These are phyloP conservation scores for Sarcophaga carnaria DNA, from an alignment of 2,888 invertebrate species.

Conservation along the genomic window DNA sequence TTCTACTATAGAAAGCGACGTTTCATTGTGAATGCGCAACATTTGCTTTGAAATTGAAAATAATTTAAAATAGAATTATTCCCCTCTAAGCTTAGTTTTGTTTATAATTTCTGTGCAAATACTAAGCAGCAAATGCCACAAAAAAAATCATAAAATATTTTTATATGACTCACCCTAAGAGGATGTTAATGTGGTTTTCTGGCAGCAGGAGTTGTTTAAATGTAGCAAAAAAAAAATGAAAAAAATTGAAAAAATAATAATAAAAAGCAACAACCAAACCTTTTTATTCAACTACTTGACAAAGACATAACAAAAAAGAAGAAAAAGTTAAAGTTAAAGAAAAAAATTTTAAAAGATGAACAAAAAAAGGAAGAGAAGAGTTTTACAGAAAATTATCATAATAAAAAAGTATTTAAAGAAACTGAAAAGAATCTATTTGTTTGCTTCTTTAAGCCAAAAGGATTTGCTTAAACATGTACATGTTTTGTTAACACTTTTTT, in stretches of 20 bases:
- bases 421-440: constrained; percentile 55
- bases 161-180: constrained; percentile 56
- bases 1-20: background rate
- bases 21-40: constrained; percentile 8
- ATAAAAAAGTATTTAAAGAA: constrained; percentile 53
- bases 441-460: constrained; percentile 52
- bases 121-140: background rate
- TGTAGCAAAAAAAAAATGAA: constrained; percentile 36
- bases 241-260: background rate
- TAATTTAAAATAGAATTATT: background rate
- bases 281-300: constrained; percentile 53
- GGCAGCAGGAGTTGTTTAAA: constrained; percentile 44
- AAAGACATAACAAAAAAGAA: background rate
- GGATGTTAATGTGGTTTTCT: constrained; percentile 55
- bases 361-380: constrained; percentile 11
- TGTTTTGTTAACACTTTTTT: constrained; percentile 66
- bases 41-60: constrained; percentile 16
- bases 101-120: background rate
- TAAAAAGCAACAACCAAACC: constrained; percentile 40
- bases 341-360: constrained; percentile 1
- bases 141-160: constrained; percentile 16
- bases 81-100: too few relatives aligned
- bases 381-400: constrained; percentile 52
- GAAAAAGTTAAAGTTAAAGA: background rate
- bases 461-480: constrained; percentile 62